phyloP scores from a whole-genome alignment of 2,113 vertebrate species.

The Pantherophis guttatus region DNA sequence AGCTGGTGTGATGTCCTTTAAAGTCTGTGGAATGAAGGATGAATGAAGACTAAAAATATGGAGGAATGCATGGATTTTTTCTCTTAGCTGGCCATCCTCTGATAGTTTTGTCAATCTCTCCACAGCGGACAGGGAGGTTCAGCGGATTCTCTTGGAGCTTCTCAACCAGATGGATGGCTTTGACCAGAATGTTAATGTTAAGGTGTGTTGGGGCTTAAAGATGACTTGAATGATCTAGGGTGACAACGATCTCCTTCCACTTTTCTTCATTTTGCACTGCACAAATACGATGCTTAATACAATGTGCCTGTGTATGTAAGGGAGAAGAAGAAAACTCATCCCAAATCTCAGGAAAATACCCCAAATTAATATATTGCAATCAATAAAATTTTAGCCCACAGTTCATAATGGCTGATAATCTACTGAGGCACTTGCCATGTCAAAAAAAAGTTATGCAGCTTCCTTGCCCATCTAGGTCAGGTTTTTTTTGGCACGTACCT shows the following conservation, averaged over 20 bases:
- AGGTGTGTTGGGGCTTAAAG: conserved; percentile 65
- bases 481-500: not conserved
- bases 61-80: not conserved
- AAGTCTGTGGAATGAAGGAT: not conserved
- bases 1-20: not conserved
- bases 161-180: conserved; percentile 97
- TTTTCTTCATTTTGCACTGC: not conserved
- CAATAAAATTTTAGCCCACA: not conserved
- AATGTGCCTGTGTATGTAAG: not conserved
- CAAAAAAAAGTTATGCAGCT: not conserved
- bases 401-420: not conserved
- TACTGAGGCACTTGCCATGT: not conserved
- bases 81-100: not conserved
- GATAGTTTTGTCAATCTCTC: not conserved
- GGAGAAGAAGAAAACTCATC: not conserved
- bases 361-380: not conserved
- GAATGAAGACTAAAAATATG: no score
- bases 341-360: not conserved
- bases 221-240: rapidly evolving
- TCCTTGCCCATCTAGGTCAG: not conserved
- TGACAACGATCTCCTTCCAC: not conserved
- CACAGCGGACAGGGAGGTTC: conserved; percentile 89
- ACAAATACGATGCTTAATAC: not conserved
- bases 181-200: conserved; percentile 93
- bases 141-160: conserved; percentile 90